Evolutionary conservation across 1,140 invertebrate species (phyloP), one percentile per base, ranked within the genome.

Genomic region (Platyscapa corneri): DNA sequence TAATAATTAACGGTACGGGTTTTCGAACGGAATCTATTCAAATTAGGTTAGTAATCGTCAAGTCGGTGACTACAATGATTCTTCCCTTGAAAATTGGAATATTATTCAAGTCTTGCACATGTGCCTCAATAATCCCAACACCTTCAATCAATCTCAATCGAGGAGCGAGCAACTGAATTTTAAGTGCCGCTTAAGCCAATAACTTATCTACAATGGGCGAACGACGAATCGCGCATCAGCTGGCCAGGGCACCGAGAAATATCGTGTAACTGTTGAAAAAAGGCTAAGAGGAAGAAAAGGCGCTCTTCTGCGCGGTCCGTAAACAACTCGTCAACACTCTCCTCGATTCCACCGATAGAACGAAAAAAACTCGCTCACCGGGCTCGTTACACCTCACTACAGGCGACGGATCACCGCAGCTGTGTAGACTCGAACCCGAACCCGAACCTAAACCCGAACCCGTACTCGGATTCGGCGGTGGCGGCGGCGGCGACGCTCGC

Each of bases 321-420:
- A 70, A 70, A 70, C 67, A 70, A 37, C 67, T 70, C 67, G 67
- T 70, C 67, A 70, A 70, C 67, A 39, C 67, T 70, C 67, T 37
- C 37, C 67, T 70, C 67, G 67, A 70, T 70, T 37, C 37, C 67
- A 37, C 67, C 67, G 67, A 70, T 37, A 37, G 30, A 6, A 37
- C 3, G 1, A 23, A 70, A 70, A 70, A 70, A 70, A 34, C 1
- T 3, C 67, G 67, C n/a, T 30, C 6, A 20, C 67, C 67, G 16
- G 14, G 37, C 70, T 74, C 70, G 37, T 74, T 42, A 42, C 70
- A 42, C 70, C 70, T 74, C 37, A 3, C 0, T 0, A 23, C 5
- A 23, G 7, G 27, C 39, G 27, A 32, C 75, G 23, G 23, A 77
- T 27, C n/a, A 30, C 16, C 75, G 46, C 42, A 32, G 74, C 74